Conservation (phyloP, 2,113 vertebrate genomes). For the Lontra canadensis region DNA sequence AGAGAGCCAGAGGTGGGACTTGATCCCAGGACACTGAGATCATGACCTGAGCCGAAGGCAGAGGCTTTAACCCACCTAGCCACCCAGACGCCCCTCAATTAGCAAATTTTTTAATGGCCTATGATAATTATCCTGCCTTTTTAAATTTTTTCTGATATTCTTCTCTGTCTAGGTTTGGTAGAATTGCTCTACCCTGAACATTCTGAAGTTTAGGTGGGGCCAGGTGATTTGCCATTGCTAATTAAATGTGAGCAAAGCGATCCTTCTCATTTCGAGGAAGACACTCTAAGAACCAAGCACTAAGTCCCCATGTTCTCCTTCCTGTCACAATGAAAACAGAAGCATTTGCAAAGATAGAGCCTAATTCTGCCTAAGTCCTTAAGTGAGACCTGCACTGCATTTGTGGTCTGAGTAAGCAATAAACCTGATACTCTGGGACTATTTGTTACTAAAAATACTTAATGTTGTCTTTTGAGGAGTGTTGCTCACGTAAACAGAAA, state of each 20-base stretch:
- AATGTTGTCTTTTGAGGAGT: background rate
- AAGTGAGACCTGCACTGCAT: accelerated
- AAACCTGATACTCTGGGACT: background rate
- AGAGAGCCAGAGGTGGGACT: too few species aligned
- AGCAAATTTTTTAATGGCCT: background rate
- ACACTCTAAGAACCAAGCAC: background rate
- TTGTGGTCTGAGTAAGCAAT: background rate
- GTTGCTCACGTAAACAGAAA: background rate
- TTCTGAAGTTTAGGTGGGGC: background rate
- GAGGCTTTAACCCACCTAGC: too few species aligned
- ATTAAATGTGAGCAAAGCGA: background rate
- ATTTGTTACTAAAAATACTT: background rate
- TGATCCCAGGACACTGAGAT: too few species aligned
- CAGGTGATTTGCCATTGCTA: background rate
- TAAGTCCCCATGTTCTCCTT: background rate
- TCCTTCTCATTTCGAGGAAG: background rate
- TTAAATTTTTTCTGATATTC: background rate
- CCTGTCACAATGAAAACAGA: background rate
- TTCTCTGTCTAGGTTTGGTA: background rate
- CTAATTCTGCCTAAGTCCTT: background rate
- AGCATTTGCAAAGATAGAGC: background rate
- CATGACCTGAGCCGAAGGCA: too few species aligned
- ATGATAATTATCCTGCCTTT: background rate
- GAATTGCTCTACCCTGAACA: background rate
- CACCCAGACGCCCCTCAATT: background rate